phyloP scores from a whole-genome alignment of 2,888 invertebrate genomes.

The Lasioglossum figueresi region DNA sequence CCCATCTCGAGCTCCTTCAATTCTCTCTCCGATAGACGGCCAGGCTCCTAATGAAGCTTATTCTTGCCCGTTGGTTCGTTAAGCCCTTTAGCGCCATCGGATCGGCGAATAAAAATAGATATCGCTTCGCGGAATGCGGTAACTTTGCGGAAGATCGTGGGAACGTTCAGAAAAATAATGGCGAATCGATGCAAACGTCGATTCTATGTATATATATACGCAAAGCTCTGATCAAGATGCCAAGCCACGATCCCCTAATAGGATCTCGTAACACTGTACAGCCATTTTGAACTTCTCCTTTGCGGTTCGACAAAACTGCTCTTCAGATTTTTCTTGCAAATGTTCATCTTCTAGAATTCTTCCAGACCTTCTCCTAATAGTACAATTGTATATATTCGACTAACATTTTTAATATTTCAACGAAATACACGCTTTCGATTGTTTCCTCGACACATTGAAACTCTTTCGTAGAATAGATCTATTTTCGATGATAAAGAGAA shows the following conservation, averaged over 20 bases:
- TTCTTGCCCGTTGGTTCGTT: constrained; percentile 24
- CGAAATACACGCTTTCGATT: not conserved
- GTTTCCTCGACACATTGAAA: not conserved
- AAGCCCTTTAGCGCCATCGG: not conserved
- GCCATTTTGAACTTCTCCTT: not conserved
- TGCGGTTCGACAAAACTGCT: not conserved
- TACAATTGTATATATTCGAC: not conserved
- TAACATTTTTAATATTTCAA: not conserved
- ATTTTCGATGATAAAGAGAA: not conserved
- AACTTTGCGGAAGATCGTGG: not conserved
- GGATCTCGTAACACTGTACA: not conserved
- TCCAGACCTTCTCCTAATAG: not conserved
- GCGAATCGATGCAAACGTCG: constrained; percentile 13
- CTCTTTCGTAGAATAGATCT: not conserved
- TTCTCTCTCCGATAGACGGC: not conserved
- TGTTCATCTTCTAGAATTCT: not conserved
- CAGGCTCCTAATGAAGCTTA: constrained; percentile 19
- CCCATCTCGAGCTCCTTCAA: not conserved
- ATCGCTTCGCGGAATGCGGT: not conserved
- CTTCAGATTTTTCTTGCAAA: not conserved
- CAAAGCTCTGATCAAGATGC: not conserved
- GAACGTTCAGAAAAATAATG: not conserved
- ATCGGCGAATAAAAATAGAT: not conserved
- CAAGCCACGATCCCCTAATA: not conserved
- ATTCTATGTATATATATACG: not conserved